Conservation (phyloP, 2,888 invertebrate genomes). For the Tinea pellionella region DNA sequence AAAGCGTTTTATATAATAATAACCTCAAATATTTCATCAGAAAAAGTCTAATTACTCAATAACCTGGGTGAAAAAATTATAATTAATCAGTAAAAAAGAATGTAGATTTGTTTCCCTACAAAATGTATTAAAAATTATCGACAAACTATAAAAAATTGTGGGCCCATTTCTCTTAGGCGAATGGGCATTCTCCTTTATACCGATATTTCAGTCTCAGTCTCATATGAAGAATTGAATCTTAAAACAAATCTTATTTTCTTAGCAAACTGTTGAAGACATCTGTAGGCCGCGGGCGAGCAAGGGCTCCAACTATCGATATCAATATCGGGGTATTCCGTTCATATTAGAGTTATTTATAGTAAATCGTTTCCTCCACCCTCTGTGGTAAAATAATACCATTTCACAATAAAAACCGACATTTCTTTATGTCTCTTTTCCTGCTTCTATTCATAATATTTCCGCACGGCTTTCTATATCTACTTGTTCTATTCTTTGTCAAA, state of each 20-base stretch:
- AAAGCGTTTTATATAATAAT: no score
- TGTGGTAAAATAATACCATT: slow-evolving; percentile 37
- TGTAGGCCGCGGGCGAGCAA: slow-evolving; percentile 51
- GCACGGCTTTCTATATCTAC: neutral
- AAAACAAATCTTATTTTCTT: neutral
- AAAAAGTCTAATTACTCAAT: no score
- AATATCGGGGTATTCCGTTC: slow-evolving; percentile 59
- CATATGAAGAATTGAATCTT: no score
- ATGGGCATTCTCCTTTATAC: no score
- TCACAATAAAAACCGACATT: slow-evolving; percentile 14
- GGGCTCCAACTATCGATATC: slow-evolving; percentile 58
- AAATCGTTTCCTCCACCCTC: slow-evolving; percentile 53
- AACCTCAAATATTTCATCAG: no score
- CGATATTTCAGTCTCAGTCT: no score
- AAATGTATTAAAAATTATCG: no score
- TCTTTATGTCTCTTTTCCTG: slow-evolving; percentile 7
- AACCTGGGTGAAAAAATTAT: no score
- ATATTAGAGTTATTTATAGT: slow-evolving; percentile 68
- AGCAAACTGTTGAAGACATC: slow-evolving; percentile 23
- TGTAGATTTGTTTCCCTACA: no score
- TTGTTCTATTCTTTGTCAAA: slow-evolving; percentile 6
- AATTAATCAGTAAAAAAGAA: no score
- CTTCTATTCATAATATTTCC: slow-evolving; percentile 13
- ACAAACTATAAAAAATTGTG: no score
- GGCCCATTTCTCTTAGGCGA: no score